These are phyloP conservation scores for Drosophila helvetica DNA, from an alignment of 2,888 invertebrate genomes.

Conservation along the genomic window DNA sequence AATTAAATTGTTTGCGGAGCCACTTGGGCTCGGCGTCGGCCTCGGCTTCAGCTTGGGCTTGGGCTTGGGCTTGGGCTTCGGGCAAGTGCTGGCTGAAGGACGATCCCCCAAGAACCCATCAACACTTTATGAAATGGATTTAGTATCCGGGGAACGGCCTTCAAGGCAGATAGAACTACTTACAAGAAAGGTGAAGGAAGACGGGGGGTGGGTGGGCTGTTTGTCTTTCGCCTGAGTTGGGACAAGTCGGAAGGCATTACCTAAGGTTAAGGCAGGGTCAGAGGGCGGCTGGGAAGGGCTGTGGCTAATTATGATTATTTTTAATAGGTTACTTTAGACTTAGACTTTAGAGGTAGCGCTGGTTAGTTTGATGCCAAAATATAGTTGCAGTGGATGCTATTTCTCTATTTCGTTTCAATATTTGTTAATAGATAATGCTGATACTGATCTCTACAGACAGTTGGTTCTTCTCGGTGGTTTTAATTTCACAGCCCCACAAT, in stretches of 20 bases:
- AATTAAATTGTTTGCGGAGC: slow-evolving; percentile 69
- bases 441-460: too few relatives aligned
- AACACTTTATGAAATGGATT: slow-evolving; percentile 37
- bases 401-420: too few relatives aligned
- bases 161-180: not conserved
- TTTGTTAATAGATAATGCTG: too few relatives aligned
- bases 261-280: not conserved
- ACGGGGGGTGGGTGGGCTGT: not conserved
- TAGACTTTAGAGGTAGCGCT: too few relatives aligned
- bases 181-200: not conserved
- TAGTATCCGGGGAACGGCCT: not conserved
- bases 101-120: slow-evolving; percentile 28
- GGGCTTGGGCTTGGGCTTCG: not conserved
- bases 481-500: too few relatives aligned
- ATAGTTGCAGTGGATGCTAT: too few relatives aligned
- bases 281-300: not conserved
- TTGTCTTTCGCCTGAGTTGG: not conserved
- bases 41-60: not conserved
- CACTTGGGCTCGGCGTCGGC: not conserved
- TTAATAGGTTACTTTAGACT: not conserved
- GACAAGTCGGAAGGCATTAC: too few relatives aligned
- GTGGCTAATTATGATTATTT: not conserved
- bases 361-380: too few relatives aligned
- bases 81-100: not conserved
- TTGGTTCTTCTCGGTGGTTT: too few relatives aligned